Evolutionary conservation across 2,113 vertebrate genomes (phyloP).

Genomic region (Heptranchias perlo): DNA sequence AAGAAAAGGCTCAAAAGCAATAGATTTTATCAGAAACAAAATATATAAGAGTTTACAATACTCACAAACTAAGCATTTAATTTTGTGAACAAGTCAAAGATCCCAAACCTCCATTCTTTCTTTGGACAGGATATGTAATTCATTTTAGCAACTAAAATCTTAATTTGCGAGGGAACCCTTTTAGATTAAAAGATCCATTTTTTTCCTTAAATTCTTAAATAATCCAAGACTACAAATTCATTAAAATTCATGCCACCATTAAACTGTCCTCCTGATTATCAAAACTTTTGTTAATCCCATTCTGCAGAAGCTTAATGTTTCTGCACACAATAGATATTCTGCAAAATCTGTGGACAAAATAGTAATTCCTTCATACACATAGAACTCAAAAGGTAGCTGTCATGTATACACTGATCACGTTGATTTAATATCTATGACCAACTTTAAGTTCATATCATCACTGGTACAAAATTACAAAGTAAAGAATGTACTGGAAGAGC

Average conservation of each 20-base stretch:
- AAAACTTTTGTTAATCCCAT: not conserved
- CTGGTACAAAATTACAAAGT: too few species aligned
- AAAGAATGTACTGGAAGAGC: not conserved
- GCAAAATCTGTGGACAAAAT: not conserved
- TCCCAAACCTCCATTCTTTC: not conserved
- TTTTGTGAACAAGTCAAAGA: not conserved
- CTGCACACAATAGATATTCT: not conserved
- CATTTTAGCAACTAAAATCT: not conserved
- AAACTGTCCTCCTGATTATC: not conserved
- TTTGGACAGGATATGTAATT: not conserved
- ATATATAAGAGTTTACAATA: not conserved
- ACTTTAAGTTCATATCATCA: not conserved
- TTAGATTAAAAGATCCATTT: not conserved
- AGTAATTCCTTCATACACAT: not conserved
- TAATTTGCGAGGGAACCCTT: not conserved
- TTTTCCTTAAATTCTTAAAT: not conserved
- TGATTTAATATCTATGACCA: not conserved
- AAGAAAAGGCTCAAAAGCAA: not conserved
- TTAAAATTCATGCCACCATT: conserved; percentile 19
- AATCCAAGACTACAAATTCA: not conserved
- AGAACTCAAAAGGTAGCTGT: not conserved
- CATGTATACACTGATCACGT: not conserved
- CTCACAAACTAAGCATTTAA: not conserved
- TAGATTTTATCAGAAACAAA: not conserved
- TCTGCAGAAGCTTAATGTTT: not conserved